A percentile compares a stretch with the other conserved stretches of the same genome.
phyloP scores from a whole-genome alignment of 2,797 vertebrate species.

The Amphiprion clarkii region DNA sequence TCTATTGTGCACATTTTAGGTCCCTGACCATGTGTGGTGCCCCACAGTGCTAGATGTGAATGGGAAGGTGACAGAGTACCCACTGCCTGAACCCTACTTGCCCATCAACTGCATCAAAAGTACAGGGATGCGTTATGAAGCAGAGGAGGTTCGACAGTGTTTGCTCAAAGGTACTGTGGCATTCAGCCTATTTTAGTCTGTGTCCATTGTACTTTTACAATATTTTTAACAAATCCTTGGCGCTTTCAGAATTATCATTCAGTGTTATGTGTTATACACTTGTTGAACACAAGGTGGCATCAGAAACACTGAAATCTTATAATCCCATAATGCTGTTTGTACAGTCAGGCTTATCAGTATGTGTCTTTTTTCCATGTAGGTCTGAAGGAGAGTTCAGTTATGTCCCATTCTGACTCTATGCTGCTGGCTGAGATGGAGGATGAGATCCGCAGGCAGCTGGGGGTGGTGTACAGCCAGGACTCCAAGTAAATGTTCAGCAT shows the following conservation, averaged over 20 bases:
- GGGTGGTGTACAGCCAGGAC: conserved; percentile 85
- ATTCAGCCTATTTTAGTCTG: background rate
- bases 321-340: background rate
- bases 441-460: conserved; percentile 81
- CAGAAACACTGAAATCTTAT: conserved; percentile 5
- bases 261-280: background rate
- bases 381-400: conserved; percentile 81
- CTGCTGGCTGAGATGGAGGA: conserved; percentile 83
- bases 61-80: conserved; percentile 79
- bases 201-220: background rate
- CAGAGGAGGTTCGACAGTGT: conserved; percentile 90
- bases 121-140: conserved; percentile 89
- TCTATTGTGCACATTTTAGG: conserved; percentile 54
- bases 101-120: conserved; percentile 85
- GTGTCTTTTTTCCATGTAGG: conserved; percentile 59
- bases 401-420: conserved; percentile 82
- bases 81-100: conserved; percentile 79
- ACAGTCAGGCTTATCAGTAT: too few relatives aligned
- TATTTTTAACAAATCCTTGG: too few relatives aligned
- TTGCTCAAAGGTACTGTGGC: conserved; percentile 83
- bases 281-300: conserved; percentile 50
- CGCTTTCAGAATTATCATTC: background rate
- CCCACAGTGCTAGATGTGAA: conserved; percentile 85
- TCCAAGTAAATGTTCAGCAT: conserved; percentile 44
- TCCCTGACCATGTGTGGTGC: conserved; percentile 87